Percentiles rank a stretch among this genome's conserved stretches.
These are phyloP conservation scores for Bucorvus abyssinicus DNA, from an alignment of 2,797 vertebrate species.

Conservation along the genomic window DNA sequence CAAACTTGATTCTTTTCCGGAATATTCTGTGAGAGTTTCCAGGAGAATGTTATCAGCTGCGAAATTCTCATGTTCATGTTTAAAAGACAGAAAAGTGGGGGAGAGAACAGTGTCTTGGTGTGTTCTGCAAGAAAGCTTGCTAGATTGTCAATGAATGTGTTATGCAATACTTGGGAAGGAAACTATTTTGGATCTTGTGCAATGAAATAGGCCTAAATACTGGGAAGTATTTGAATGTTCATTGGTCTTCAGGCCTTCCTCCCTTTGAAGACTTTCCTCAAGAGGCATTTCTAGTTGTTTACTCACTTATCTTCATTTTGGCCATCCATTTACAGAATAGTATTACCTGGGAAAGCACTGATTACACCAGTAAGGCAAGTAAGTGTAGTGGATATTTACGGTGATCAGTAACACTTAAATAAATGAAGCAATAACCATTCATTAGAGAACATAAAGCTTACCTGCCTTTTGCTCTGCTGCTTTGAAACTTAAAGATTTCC, in stretches of 20 bases:
- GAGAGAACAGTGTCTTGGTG: neutral
- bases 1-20: neutral
- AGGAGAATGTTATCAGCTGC: neutral
- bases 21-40: neutral
- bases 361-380: neutral
- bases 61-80: neutral
- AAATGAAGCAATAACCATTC: neutral
- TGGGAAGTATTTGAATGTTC: neutral
- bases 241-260: neutral
- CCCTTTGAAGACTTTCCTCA: neutral
- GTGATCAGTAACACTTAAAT: neutral
- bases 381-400: constrained; percentile 4
- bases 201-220: neutral
- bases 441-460: neutral
- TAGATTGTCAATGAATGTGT: constrained; percentile 17
- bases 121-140: neutral
- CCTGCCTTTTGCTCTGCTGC: neutral
- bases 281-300: neutral
- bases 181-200: constrained; percentile 3
- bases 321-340: neutral
- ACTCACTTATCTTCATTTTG: neutral
- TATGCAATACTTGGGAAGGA: constrained; percentile 9
- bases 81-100: neutral
- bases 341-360: neutral
- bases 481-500: constrained; percentile 1